Conservation (phyloP, 2,113 vertebrate species). For the Bufo bufo region DNA sequence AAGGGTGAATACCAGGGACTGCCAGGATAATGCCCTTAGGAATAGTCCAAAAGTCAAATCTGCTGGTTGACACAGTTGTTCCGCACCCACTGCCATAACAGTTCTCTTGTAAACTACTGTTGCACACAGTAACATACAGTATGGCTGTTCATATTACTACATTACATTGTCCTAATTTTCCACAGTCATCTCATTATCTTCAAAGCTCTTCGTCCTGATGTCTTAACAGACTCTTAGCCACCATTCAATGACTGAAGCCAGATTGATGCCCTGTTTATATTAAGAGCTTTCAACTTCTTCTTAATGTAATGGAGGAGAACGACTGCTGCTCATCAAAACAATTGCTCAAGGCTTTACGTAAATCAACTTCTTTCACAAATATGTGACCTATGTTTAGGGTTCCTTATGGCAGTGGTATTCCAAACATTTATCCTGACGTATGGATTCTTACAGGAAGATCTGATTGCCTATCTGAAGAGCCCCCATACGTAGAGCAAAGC, state of each 20-base stretch:
- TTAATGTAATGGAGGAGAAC: constrained; percentile 24
- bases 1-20: too few relatives aligned
- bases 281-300: constrained; percentile 45
- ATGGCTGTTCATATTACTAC: not conserved
- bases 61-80: too few relatives aligned
- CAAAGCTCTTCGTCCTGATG: constrained; percentile 9
- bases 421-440: constrained; percentile 48
- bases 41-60: too few relatives aligned
- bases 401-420: constrained; percentile 51
- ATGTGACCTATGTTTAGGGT: constrained; percentile 54
- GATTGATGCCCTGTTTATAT: constrained; percentile 45
- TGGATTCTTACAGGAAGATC: constrained; percentile 36
- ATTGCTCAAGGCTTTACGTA: constrained; percentile 34
- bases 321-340: constrained; percentile 39
- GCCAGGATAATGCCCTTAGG: too few relatives aligned
- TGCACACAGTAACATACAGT: not conserved
- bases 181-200: constrained; percentile 17
- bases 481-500: not conserved
- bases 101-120: too few relatives aligned
- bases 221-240: not conserved
- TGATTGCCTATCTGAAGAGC: not conserved
- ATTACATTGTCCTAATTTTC: not conserved
- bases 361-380: constrained; percentile 47
- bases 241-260: constrained; percentile 34
- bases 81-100: too few relatives aligned